phyloP scores from a whole-genome alignment of 92 coral and sea anemone genomes.

The Zoanthus solanderi region DNA sequence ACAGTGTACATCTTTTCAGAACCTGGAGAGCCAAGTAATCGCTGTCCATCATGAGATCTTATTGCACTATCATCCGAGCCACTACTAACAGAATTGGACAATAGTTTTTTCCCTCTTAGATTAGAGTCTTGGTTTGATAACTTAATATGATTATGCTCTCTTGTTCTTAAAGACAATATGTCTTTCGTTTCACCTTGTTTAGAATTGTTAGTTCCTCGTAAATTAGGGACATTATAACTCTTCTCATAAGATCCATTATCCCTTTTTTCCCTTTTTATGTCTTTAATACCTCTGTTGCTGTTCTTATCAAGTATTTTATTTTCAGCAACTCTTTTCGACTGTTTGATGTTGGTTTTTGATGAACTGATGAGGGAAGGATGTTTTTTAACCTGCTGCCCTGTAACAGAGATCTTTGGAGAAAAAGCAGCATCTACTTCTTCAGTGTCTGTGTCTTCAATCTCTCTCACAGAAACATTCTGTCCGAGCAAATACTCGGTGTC shows the following conservation, averaged over 20 bases:
- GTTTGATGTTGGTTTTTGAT: background rate
- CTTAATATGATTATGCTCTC: background rate
- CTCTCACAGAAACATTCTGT: slow-evolving; percentile 91
- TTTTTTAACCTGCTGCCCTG: slow-evolving; percentile 1
- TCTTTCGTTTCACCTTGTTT: background rate
- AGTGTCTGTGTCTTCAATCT: slow-evolving; percentile 83
- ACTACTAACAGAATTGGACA: slow-evolving; percentile 16
- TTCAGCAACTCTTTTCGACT: background rate
- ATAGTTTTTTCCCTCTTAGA: background rate
- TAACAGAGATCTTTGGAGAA: slow-evolving; percentile 10
- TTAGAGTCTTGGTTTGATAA: background rate
- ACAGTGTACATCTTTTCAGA: background rate
- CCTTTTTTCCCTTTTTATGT: background rate
- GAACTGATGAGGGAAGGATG: background rate
- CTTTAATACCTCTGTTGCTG: background rate
- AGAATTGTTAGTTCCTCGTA: background rate
- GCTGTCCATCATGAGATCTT: background rate
- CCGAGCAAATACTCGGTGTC: slow-evolving; percentile 93
- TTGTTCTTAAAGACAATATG: background rate
- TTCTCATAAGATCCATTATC: background rate
- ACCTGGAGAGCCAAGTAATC: background rate
- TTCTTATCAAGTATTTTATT: background rate
- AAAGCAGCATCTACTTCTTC: slow-evolving; percentile 40
- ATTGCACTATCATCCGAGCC: slow-evolving; percentile 3
- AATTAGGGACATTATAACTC: background rate